These are phyloP conservation scores for Beris morrisii DNA, from an alignment of 2,888 invertebrate species.

Conservation along the genomic window DNA sequence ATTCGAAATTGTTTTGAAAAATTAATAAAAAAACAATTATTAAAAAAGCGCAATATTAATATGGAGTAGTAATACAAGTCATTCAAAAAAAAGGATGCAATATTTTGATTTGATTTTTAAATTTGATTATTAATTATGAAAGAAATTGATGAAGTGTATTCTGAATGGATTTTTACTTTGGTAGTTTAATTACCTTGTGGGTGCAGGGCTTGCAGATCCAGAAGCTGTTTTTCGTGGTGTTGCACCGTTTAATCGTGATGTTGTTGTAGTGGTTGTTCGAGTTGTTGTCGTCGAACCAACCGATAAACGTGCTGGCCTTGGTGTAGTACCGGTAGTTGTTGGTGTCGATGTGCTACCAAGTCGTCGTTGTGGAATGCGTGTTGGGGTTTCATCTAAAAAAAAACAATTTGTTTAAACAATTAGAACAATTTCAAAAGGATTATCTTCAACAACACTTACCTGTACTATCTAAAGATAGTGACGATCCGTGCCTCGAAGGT, in stretches of 20 bases:
- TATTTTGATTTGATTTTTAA: slow-evolving; percentile 24
- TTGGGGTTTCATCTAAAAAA: slow-evolving; percentile 71
- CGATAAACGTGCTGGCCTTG: slow-evolving; percentile 59
- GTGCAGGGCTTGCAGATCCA: slow-evolving; percentile 74
- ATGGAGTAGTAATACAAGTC: background rate
- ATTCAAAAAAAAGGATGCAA: slow-evolving; percentile 12
- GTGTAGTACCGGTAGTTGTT: slow-evolving; percentile 60
- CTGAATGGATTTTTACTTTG: background rate
- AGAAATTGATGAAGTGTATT: background rate
- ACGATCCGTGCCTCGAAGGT: slow-evolving; percentile 90
- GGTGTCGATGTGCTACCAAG: slow-evolving; percentile 63
- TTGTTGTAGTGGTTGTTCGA: slow-evolving; percentile 55
- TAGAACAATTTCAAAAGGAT: too few relatives aligned
- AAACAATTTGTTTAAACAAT: slow-evolving; percentile 6
- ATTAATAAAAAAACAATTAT: slow-evolving; percentile 21
- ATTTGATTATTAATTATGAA: slow-evolving; percentile 16
- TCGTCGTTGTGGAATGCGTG: slow-evolving; percentile 79
- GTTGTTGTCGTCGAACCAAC: slow-evolving; percentile 65
- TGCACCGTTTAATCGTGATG: slow-evolving; percentile 59
- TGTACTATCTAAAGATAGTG: slow-evolving; percentile 85
- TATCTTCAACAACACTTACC: slow-evolving; percentile 57
- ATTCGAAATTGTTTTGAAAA: slow-evolving; percentile 36
- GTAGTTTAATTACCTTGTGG: slow-evolving; percentile 65
- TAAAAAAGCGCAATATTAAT: slow-evolving; percentile 15
- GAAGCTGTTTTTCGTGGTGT: slow-evolving; percentile 70